phyloP scores from a whole-genome alignment of 2,113 vertebrate species.

The rat (Rattus norvegicus) region DNA sequence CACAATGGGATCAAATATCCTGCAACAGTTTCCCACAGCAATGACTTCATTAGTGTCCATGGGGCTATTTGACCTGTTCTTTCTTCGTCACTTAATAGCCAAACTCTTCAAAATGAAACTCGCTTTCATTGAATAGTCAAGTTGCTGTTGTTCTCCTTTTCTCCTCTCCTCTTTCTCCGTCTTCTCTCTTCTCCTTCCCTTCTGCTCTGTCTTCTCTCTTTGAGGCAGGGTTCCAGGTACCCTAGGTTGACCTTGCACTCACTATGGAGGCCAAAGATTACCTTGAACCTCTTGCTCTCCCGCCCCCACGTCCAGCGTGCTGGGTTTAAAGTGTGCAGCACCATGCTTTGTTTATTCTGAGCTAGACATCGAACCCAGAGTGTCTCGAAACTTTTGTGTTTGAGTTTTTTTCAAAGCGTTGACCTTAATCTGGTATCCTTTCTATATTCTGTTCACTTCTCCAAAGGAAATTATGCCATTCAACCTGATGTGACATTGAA shows the following conservation, averaged over 20 bases:
- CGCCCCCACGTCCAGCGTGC: not conserved
- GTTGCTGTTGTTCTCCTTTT: not conserved
- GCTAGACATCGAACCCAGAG: not conserved
- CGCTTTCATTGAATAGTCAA: not conserved
- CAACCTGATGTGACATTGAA: not conserved
- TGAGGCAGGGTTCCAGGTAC: not conserved
- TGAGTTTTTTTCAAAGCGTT: not conserved
- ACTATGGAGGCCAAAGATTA: not conserved
- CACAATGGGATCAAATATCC: no score
- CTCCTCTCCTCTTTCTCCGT: not conserved
- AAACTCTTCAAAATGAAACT: not conserved
- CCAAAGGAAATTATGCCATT: not conserved
- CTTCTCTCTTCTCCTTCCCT: not conserved
- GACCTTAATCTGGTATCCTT: not conserved
- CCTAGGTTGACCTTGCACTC: not conserved
- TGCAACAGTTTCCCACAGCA: not conserved
- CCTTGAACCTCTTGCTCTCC: not conserved
- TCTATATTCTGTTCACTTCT: not conserved
- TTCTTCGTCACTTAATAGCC: not conserved
- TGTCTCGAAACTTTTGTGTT: not conserved
- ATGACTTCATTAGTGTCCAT: not conserved
- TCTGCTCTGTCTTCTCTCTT: not conserved
- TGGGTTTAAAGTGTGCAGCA: not conserved
- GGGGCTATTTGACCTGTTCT: not conserved
- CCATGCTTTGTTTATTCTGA: not conserved